Conservation (phyloP, 2,113 vertebrate species). For the Martes martes region DNA sequence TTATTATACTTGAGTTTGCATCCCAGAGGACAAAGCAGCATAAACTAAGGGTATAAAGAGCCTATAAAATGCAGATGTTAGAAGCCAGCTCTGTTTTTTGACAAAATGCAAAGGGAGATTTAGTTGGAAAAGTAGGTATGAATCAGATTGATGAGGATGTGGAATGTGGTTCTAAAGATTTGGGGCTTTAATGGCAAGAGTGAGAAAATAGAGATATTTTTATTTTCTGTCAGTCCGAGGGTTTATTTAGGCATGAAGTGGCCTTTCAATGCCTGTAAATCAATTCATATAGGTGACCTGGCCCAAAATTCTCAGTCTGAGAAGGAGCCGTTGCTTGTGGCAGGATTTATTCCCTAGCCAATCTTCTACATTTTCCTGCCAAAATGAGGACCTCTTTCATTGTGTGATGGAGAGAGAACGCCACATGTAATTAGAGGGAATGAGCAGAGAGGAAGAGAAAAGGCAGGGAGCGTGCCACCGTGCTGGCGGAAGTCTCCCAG, state of each 20-base stretch:
- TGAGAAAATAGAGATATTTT: constrained; percentile 44
- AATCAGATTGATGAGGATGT: neutral
- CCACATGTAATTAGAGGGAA: constrained; percentile 70
- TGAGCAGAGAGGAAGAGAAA: constrained; percentile 58
- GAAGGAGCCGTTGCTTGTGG: constrained; percentile 34
- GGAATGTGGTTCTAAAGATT: neutral
- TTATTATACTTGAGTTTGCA: neutral
- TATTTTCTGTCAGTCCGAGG: constrained; percentile 34
- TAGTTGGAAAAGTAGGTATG: neutral
- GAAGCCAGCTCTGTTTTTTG: neutral
- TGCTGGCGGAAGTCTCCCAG: constrained; percentile 59
- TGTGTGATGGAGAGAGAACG: constrained; percentile 47
- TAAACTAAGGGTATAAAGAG: neutral
- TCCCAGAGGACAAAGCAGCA: neutral
- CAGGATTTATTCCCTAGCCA: constrained; percentile 57
- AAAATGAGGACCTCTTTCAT: constrained; percentile 52
- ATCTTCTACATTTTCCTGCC: constrained; percentile 29
- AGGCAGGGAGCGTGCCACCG: neutral
- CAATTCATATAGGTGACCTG: constrained; percentile 58
- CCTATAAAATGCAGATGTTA: neutral
- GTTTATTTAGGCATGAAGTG: constrained; percentile 25
- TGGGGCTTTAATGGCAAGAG: neutral
- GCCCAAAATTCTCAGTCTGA: constrained; percentile 41
- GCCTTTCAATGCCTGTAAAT: constrained; percentile 40
- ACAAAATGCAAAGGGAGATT: neutral